Percentiles rank a stretch among this genome's conserved stretches.
phyloP scores from a whole-genome alignment of 2,113 vertebrate genomes.

The Felis catus region DNA sequence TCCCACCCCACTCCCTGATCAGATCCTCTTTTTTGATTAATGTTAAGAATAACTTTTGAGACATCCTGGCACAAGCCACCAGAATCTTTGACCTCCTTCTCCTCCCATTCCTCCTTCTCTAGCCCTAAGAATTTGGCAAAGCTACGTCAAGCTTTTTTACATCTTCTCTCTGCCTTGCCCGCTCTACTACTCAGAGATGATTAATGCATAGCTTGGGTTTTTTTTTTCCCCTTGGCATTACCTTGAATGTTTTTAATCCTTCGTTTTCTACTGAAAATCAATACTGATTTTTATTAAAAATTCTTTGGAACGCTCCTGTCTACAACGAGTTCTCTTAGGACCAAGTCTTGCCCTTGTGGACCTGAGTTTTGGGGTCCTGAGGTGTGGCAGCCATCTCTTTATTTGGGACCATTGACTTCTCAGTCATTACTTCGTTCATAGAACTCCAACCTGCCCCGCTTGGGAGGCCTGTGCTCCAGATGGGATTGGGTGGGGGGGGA shows the following conservation, averaged over 20 bases:
- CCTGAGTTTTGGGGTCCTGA: background rate
- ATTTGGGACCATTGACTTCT: background rate
- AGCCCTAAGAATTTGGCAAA: background rate
- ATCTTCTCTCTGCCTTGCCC: background rate
- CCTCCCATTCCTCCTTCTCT: background rate
- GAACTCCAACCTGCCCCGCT: background rate
- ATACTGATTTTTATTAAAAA: background rate
- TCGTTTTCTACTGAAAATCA: background rate
- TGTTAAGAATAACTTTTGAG: constrained; percentile 16
- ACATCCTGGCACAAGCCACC: background rate
- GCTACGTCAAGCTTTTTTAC: background rate
- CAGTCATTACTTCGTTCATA: background rate
- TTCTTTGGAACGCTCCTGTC: background rate
- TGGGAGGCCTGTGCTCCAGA: background rate
- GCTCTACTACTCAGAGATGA: background rate
- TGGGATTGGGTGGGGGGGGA: rapidly evolving
- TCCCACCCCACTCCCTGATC: background rate
- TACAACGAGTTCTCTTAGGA: background rate
- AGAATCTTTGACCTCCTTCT: background rate
- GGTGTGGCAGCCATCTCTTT: background rate
- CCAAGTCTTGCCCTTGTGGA: background rate
- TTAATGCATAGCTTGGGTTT: background rate
- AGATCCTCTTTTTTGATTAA: background rate
- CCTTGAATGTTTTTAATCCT: background rate
- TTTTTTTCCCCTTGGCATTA: background rate